phyloP scores from a whole-genome alignment of 2,888 invertebrate genomes.

The Gryllus longicercus region DNA sequence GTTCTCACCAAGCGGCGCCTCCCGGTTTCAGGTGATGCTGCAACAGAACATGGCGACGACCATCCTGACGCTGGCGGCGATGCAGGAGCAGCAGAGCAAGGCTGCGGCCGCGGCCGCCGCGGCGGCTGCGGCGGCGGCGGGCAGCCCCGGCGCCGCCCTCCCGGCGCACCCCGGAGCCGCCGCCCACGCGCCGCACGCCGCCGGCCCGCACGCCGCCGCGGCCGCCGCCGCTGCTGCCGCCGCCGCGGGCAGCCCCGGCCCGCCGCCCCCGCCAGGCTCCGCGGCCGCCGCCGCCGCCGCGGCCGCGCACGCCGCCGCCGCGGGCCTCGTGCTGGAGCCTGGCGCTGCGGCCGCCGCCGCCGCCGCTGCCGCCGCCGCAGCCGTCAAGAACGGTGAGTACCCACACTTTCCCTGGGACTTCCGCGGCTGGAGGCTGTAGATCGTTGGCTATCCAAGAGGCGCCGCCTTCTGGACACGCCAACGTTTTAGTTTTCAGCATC shows the following conservation, averaged over 20 bases:
- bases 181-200: background rate
- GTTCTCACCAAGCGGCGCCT: background rate
- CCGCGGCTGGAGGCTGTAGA: no score
- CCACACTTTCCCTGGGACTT: no score
- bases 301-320: background rate
- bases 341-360: background rate
- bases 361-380: background rate
- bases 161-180: conserved; percentile 25
- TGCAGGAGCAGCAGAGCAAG: conserved; percentile 41
- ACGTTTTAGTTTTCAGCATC: no score
- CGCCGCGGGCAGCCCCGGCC: background rate
- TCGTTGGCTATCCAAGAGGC: no score
- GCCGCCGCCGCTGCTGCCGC: background rate
- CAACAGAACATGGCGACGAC: conserved; percentile 50
- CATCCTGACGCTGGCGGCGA: conserved; percentile 46
- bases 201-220: background rate
- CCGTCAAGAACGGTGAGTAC: background rate
- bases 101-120: conserved; percentile 4
- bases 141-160: conserved; percentile 30
- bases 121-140: conserved; percentile 23
- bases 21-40: conserved; percentile 48
- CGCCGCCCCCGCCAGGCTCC: background rate
- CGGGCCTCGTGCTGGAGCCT: background rate
- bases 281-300: background rate
- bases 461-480: no score